Evolutionary conservation across 2,797 vertebrate species (phyloP).

Genomic region (Myotis findleyi): DNA sequence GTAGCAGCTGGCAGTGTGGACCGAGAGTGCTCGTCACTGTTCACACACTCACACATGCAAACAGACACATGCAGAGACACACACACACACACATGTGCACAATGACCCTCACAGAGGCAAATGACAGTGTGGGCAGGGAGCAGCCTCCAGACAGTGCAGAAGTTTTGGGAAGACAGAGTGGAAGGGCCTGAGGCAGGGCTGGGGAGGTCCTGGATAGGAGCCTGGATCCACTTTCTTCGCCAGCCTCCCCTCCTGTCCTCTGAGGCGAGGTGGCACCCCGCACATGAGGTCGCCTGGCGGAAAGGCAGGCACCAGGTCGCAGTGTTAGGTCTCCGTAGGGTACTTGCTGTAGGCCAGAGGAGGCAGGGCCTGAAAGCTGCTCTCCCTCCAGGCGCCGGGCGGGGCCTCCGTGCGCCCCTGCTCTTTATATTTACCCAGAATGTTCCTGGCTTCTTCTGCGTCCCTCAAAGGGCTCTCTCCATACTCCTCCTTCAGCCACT

Average conservation of each 20-base stretch:
- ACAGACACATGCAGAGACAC: background rate
- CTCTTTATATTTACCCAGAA: slow-evolving; percentile 91
- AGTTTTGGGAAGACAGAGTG: background rate
- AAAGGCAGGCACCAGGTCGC: slow-evolving; percentile 31
- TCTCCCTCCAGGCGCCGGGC: slow-evolving; percentile 85
- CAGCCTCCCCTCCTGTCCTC: slow-evolving; percentile 17
- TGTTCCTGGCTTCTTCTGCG: slow-evolving; percentile 90
- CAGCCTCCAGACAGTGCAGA: background rate
- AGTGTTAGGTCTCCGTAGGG: slow-evolving; percentile 77
- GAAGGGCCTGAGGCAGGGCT: background rate
- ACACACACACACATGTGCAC: background rate
- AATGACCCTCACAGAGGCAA: background rate
- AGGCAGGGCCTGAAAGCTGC: slow-evolving; percentile 84
- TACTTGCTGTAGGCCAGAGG: slow-evolving; percentile 83
- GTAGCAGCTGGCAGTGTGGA: background rate
- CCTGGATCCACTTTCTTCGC: background rate
- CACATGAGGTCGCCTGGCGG: background rate
- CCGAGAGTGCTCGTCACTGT: background rate
- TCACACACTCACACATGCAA: background rate
- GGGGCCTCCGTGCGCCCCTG: slow-evolving; percentile 83
- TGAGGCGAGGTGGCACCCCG: background rate
- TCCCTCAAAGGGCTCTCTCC: slow-evolving; percentile 94
- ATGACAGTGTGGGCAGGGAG: background rate
- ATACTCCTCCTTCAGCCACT: slow-evolving; percentile 93
- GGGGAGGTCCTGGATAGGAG: background rate